A percentile compares a stretch with the other conserved stretches of the same genome.
phyloP scores from a whole-genome alignment of 2,888 invertebrate genomes.

The Mythimna ferrago region DNA sequence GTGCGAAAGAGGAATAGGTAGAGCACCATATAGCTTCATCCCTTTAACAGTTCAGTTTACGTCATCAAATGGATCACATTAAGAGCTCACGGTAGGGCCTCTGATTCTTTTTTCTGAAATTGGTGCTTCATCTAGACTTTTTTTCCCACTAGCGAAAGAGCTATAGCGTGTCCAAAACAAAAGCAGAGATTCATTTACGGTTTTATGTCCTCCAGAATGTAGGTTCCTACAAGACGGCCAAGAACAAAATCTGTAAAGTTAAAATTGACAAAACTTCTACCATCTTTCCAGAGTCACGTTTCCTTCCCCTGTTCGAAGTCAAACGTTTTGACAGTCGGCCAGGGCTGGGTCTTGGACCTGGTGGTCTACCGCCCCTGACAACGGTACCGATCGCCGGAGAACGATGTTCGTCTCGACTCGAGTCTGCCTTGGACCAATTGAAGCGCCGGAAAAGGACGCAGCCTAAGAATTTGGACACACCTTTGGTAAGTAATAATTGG shows the following conservation, averaged over 20 bases:
- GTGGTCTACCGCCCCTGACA: constrained; percentile 81
- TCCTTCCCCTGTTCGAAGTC: constrained; percentile 84
- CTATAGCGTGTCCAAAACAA: too few species aligned
- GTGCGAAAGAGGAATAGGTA: too few species aligned
- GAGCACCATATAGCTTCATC: too few species aligned
- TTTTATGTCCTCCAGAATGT: neutral
- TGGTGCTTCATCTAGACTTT: neutral
- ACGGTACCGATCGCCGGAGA: constrained; percentile 85
- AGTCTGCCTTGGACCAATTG: constrained; percentile 92
- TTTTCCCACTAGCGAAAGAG: neutral
- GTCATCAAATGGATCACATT: too few species aligned
- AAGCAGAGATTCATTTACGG: too few species aligned
- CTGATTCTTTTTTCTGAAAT: neutral
- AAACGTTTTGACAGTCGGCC: constrained; percentile 84
- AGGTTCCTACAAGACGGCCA: neutral
- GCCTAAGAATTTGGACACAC: constrained; percentile 85
- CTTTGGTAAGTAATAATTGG: constrained; percentile 75
- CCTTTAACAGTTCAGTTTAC: too few species aligned
- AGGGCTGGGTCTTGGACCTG: constrained; percentile 68
- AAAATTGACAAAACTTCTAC: neutral
- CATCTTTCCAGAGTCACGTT: constrained; percentile 82
- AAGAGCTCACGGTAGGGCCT: too few species aligned
- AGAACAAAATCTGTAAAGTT: neutral
- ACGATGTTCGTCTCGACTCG: constrained; percentile 92
- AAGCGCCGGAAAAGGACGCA: constrained; percentile 90